Percentiles rank a stretch among this genome's conserved stretches.
These are phyloP conservation scores for Dryobotodes eremita DNA, from an alignment of 2,888 invertebrate species.

Conservation along the genomic window DNA sequence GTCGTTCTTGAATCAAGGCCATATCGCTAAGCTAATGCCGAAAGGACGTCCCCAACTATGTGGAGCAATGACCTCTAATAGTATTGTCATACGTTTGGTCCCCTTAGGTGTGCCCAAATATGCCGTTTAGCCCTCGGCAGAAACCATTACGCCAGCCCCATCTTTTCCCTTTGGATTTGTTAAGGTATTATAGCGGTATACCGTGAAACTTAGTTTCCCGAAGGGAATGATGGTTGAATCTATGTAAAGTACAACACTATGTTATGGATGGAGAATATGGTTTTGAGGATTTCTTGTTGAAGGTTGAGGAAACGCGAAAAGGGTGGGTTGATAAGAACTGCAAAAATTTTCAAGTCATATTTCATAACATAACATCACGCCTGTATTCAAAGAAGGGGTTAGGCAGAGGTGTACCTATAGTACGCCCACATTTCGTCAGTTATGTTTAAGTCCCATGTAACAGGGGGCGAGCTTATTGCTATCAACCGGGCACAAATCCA, in stretches of 20 bases:
- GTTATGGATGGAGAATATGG: not conserved
- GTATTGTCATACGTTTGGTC: slow-evolving; percentile 31
- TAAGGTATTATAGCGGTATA: not conserved
- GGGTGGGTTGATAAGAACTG: not conserved
- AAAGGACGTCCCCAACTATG: slow-evolving; percentile 60
- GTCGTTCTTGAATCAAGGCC: slow-evolving; percentile 66
- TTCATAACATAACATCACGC: not conserved
- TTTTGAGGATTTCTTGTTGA: not conserved
- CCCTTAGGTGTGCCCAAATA: slow-evolving; percentile 35
- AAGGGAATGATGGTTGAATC: not conserved
- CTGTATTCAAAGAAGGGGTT: not conserved
- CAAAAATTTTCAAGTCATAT: slow-evolving; percentile 15
- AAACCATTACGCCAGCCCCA: slow-evolving; percentile 31
- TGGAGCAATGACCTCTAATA: slow-evolving; percentile 56
- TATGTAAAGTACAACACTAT: not conserved
- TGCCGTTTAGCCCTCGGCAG: slow-evolving; percentile 21
- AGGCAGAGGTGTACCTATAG: not conserved
- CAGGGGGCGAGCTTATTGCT: not conserved
- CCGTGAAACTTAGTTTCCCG: slow-evolving; percentile 6
- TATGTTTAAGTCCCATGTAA: not conserved
- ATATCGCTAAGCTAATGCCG: slow-evolving; percentile 54
- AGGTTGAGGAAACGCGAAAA: not conserved
- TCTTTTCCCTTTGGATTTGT: slow-evolving; percentile 26
- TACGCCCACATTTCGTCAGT: not conserved
- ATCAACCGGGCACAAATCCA: not conserved